Conservation (phyloP, 1,140 invertebrate species). For the Formica selysi region DNA sequence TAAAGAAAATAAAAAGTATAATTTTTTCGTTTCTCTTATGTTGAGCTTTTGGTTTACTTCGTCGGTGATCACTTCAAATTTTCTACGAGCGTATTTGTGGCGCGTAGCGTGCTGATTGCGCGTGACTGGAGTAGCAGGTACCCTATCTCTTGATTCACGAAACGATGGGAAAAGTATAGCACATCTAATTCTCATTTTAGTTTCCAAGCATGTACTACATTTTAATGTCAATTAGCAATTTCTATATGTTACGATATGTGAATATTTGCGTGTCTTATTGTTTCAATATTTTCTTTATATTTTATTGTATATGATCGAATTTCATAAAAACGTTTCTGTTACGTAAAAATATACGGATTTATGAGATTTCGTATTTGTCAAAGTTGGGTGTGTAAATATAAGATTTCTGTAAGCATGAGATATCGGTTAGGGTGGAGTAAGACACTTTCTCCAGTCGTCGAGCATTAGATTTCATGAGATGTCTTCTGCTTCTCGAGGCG, state of each 20-base stretch:
- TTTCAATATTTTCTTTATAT: constrained; percentile 31
- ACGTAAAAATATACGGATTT: background rate
- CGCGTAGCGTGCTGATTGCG: constrained; percentile 37
- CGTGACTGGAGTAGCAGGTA: constrained; percentile 55
- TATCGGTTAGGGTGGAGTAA: constrained; percentile 7
- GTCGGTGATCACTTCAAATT: constrained; percentile 36
- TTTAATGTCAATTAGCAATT: constrained; percentile 39
- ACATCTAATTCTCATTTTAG: constrained; percentile 58
- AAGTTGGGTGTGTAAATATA: background rate
- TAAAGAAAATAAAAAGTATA: constrained; percentile 1
- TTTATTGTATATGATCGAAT: background rate
- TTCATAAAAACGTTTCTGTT: constrained; percentile 17
- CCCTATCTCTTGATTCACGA: constrained; percentile 47
- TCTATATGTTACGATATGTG: background rate
- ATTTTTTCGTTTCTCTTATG: constrained; percentile 36
- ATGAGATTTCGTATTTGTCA: background rate
- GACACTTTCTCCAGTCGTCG: constrained; percentile 61
- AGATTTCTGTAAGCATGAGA: constrained; percentile 36
- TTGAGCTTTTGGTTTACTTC: constrained; percentile 27
- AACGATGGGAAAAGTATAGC: constrained; percentile 48
- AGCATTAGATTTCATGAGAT: constrained; percentile 32
- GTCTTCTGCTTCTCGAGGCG: constrained; percentile 27
- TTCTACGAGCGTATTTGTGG: constrained; percentile 38
- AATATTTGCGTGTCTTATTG: background rate
- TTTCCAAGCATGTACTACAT: constrained; percentile 35